Conservation (phyloP, 2,888 invertebrate genomes). For the Apamea epomidion region DNA sequence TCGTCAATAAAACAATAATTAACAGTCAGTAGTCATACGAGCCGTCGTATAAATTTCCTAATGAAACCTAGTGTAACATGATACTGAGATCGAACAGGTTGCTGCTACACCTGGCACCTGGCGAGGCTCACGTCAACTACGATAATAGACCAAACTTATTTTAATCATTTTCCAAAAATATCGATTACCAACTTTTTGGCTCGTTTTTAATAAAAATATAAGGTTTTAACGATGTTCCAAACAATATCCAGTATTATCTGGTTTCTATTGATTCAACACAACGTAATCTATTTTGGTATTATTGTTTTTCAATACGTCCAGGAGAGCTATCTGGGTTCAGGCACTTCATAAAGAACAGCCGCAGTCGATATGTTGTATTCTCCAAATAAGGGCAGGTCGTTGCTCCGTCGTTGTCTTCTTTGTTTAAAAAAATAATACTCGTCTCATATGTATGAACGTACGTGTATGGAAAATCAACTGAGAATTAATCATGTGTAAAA, state of each 20-base stretch:
- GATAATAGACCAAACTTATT: constrained; percentile 83
- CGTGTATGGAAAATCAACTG: constrained; percentile 83
- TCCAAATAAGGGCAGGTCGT: constrained; percentile 88
- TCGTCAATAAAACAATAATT: constrained; percentile 88
- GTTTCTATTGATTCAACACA: constrained; percentile 24
- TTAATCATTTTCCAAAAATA: constrained; percentile 79
- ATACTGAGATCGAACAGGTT: constrained; percentile 84
- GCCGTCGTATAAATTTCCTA: constrained; percentile 90
- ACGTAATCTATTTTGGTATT: constrained; percentile 15
- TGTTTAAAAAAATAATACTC: constrained; percentile 86
- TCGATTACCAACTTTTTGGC: constrained; percentile 69
- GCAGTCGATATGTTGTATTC: constrained; percentile 77
- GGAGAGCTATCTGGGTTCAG: constrained; percentile 50
- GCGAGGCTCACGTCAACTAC: constrained; percentile 81
- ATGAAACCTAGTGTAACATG: constrained; percentile 89
- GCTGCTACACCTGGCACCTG: constrained; percentile 87
- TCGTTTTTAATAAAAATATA: constrained; percentile 42
- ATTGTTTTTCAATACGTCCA: constrained; percentile 35
- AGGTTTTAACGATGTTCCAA: constrained; percentile 20
- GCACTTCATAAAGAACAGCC: constrained; percentile 67
- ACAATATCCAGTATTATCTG: constrained; percentile 27
- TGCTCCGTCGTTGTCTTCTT: constrained; percentile 81
- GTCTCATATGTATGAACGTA: constrained; percentile 76
- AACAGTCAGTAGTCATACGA: constrained; percentile 88
- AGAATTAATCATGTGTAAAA: constrained; percentile 78